These are phyloP conservation scores for Linnaemya vulpina DNA, from an alignment of 2,888 invertebrate genomes.

Conservation along the genomic window DNA sequence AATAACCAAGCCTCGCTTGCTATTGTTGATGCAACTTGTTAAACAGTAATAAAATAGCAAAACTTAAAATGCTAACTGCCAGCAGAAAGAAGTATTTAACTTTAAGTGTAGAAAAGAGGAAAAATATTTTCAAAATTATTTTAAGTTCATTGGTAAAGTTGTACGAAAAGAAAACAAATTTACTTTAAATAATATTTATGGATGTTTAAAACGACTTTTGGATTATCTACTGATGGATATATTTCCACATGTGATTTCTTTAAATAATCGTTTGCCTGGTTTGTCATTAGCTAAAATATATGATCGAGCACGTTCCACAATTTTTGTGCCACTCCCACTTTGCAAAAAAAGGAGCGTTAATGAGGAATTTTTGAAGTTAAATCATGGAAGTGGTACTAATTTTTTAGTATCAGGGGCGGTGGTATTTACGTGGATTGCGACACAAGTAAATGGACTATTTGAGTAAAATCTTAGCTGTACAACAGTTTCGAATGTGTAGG, in stretches of 20 bases:
- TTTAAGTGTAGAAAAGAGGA: conserved; percentile 13
- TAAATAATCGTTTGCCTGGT: background rate
- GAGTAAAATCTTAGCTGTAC: background rate
- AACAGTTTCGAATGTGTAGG: background rate
- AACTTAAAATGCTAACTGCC: background rate
- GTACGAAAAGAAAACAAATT: background rate
- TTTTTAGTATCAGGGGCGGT: background rate
- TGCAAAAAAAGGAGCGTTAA: background rate
- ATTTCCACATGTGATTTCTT: background rate
- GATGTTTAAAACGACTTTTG: conserved; percentile 10
- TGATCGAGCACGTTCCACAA: too few species aligned
- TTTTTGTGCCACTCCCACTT: background rate
- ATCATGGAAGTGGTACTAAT: background rate
- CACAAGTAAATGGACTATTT: background rate
- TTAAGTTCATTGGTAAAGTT: conserved; percentile 62
- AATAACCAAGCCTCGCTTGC: background rate
- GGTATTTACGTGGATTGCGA: background rate
- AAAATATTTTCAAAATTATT: conserved; percentile 32
- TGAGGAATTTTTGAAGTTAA: background rate
- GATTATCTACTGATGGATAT: background rate
- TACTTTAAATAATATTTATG: background rate
- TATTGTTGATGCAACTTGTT: conserved; percentile 35
- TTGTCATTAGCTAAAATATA: background rate
- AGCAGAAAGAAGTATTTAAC: conserved; percentile 43
- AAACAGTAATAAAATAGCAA: conserved; percentile 34